Percentiles rank a stretch among this genome's conserved stretches.
Conservation (phyloP, 1,140 invertebrate species). For the Papilio xuthus region DNA sequence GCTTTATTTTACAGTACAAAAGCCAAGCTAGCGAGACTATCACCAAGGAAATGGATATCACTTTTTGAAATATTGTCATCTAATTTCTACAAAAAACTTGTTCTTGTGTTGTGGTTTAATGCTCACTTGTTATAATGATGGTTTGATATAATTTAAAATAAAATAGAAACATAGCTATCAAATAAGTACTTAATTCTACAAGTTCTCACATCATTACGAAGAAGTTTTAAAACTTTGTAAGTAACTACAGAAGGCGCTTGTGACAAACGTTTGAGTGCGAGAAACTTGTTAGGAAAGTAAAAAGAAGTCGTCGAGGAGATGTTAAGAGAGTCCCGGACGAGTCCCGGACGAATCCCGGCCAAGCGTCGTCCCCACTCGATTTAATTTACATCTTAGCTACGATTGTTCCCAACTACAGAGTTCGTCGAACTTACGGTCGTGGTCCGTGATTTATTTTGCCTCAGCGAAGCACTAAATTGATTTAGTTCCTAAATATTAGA, state of each 20-base stretch:
- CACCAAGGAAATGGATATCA: not conserved
- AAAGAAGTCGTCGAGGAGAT: constrained; percentile 70
- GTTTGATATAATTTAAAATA: not conserved
- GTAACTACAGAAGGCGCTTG: constrained; percentile 65
- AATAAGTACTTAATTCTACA: constrained; percentile 26
- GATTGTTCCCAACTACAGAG: constrained; percentile 66
- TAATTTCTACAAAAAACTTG: too few species aligned
- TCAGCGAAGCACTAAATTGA: constrained; percentile 63
- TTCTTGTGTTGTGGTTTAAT: too few species aligned
- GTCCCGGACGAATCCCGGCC: constrained; percentile 48
- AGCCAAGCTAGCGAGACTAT: not conserved
- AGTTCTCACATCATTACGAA: constrained; percentile 41
- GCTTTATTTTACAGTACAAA: not conserved
- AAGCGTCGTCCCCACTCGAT: constrained; percentile 60
- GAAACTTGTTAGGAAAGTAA: constrained; percentile 75
- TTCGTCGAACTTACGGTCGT: constrained; percentile 62
- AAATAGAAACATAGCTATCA: constrained; percentile 40
- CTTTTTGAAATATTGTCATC: too few species aligned
- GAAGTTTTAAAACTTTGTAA: constrained; percentile 58
- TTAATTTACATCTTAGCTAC: constrained; percentile 73
- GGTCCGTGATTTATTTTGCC: constrained; percentile 67
- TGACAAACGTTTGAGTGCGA: constrained; percentile 68
- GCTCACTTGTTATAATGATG: not conserved
- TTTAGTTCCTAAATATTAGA: constrained; percentile 57
- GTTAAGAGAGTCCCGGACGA: constrained; percentile 59